Percentiles rank a stretch among this genome's conserved stretches.
Evolutionary conservation across 2,797 vertebrate species (phyloP).

Genomic region (Micrastur ruficollis): DNA sequence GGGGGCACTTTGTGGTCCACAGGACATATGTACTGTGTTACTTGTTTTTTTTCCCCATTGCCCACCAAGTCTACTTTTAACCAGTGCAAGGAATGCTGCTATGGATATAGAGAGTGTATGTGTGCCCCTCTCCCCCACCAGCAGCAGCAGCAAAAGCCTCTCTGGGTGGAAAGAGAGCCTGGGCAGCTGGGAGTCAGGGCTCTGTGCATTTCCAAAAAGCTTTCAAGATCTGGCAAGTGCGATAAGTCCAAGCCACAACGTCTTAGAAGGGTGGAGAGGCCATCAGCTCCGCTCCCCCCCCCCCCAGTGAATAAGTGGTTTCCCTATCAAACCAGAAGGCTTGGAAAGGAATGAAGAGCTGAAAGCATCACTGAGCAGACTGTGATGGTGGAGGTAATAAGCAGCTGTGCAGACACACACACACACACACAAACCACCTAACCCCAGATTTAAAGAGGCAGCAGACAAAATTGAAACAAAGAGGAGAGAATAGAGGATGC

Average conservation of each 20-base stretch:
- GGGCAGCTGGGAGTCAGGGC: not conserved
- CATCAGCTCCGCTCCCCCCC: not conserved
- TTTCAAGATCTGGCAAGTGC: not conserved
- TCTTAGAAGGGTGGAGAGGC: rapidly evolving
- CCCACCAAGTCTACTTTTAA: not conserved
- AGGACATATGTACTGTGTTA: rapidly evolving
- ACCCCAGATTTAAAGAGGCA: not conserved
- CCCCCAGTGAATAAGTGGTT: rapidly evolving
- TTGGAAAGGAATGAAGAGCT: not conserved
- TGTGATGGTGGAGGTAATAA: not conserved
- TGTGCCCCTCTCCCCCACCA: not conserved
- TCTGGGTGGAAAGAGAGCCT: not conserved
- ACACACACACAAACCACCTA: not conserved
- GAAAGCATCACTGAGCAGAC: not conserved
- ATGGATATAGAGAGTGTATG: rapidly evolving
- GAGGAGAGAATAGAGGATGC: not conserved
- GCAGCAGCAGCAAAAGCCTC: not conserved
- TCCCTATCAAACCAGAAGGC: not conserved
- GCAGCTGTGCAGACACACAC: not conserved
- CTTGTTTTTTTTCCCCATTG: rapidly evolving
- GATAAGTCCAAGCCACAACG: not conserved
- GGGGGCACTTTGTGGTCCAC: not conserved
- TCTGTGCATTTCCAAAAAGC: not conserved
- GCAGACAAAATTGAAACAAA: not conserved
- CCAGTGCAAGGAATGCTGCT: not conserved